Evolutionary conservation across 2,888 invertebrate species (phyloP), one percentile per base, ranked within the genome.

Genomic region (Corythucha ciliata): DNA sequence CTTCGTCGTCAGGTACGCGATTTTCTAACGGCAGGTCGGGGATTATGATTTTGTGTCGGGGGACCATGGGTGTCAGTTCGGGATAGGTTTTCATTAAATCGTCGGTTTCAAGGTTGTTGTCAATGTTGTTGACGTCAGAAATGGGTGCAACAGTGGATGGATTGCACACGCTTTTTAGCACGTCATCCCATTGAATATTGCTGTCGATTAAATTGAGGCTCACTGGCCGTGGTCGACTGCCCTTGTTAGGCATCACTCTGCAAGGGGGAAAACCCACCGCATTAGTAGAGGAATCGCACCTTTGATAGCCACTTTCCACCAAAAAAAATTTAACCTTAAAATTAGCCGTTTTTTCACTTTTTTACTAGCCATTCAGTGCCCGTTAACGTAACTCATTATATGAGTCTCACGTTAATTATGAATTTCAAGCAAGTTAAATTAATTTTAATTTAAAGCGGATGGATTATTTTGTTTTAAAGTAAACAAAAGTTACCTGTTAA

Each of bases 251-350:
- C 33, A 53, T 40, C 3, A 53, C 56, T n/a, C n/a, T n/a, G n/a
- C n/a, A n/a, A n/a, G n/a, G n/a, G n/a, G n/a, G n/a, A n/a, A n/a
- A n/a, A n/a, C n/a, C n/a, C n/a, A n/a, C n/a, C 29, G 12, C 29
- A 10, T 10, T 29, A 12, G 29, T 10, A 10, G 29, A 29, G 10
- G 10, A 10, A 10, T 10, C 10, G 29, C 29, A 10, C 29, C 71
- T 73, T 4, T 78, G 76, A 3, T 72, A 55, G 10, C 49, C 72
- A n/a, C n/a, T n/a, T n/a, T n/a, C n/a, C n/a, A n/a, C n/a, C n/a
- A n/a, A n/a, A n/a, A n/a, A n/a, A n/a, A n/a, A n/a, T n/a, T n/a
- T n/a, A n/a, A n/a, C n/a, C n/a, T n/a, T n/a, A n/a, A n/a, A n/a
- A n/a, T n/a, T n/a, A n/a, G n/a, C n/a, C n/a, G n/a, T n/a, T n/a